A percentile compares a stretch with the other conserved stretches of the same genome.
Evolutionary conservation across 2,113 vertebrate species (phyloP).

Genomic region (Thunnus maccoyii): DNA sequence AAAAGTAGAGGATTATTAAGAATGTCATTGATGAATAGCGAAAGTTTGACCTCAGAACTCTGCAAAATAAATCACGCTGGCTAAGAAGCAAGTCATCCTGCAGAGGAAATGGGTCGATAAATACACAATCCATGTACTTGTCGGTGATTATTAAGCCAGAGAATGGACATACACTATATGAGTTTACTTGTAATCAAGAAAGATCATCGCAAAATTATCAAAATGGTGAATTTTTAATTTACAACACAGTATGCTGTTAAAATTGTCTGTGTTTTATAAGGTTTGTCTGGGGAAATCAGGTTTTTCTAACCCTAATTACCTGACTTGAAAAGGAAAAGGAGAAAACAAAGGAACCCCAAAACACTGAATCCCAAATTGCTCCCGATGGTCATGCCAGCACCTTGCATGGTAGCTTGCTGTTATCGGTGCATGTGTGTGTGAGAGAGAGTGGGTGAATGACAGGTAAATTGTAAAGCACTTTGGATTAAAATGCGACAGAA

Average conservation of each 20-base stretch:
- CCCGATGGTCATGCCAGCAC: too few species aligned
- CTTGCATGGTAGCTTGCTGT: too few species aligned
- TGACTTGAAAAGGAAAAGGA: background rate
- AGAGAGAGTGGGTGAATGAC: too few species aligned
- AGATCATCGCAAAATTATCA: background rate
- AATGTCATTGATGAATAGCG: constrained; percentile 29
- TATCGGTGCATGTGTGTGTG: too few species aligned
- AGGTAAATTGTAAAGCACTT: too few species aligned
- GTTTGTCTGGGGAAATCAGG: constrained; percentile 4
- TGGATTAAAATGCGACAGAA: too few species aligned
- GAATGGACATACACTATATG: background rate
- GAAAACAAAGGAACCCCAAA: too few species aligned
- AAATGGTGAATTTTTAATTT: background rate
- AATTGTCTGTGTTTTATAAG: background rate
- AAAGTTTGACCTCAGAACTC: constrained; percentile 21
- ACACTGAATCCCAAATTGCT: too few species aligned
- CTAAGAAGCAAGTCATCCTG: background rate
- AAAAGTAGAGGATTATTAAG: constrained; percentile 23
- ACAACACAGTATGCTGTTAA: background rate
- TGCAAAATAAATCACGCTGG: constrained; percentile 8
- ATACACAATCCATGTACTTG: background rate
- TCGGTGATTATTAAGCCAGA: background rate
- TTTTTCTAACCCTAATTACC: background rate
- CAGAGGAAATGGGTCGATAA: background rate
- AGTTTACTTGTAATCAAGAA: background rate